Base-by-base conservation (phyloP, 2,888 invertebrate species). In the Tetragnatha montana region DNA sequence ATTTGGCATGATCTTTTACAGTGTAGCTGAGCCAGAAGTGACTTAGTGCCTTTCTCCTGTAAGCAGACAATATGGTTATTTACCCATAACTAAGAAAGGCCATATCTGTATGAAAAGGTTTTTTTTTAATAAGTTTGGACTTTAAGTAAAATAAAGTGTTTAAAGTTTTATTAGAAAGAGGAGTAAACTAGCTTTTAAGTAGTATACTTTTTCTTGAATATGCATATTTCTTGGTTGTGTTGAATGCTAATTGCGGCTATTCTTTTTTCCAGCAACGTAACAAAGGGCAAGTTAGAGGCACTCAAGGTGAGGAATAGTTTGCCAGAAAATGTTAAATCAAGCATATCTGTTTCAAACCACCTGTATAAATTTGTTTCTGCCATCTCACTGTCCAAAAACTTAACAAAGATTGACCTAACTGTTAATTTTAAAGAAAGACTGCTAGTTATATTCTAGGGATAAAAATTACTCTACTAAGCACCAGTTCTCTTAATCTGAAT, bases 231-330 rank as follows among this genome's bases (percentile, higher is more conserved):
- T n/a, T n/a, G n/a, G n/a, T 35, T 35, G 35, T 4, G 1, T 35
- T 35, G 35, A 4, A 35, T 35, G 4, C 35, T 35, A 35, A 35
- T 35, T 35, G 35, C 4, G 35, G 35, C 35, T 91, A 82, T 91
- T 91, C 83, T 92, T 50, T 87, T 91, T 94, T 94, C 14, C 93
- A 95, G 95, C 96, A 97, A 93, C 96, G 97, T 93, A 95, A 96
- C 94, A 95, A 96, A 93, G 98, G 98, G 81, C 96, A 97, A 94
- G 98, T 98, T 92, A 96, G 98, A 92, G 98, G 98, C 92, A 97
- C 97, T 96, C 96, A 96, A 93, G 97, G 97, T 91, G 97, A 97
- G 92, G 92, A 92, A 84, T 92, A 85, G 85, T 76, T 81, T 89
- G 85, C 74, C 81, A 69, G 76, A 71, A 81, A 81, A 78, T 73